Evolutionary conservation across 2,113 vertebrate genomes (phyloP), one percentile per base, ranked within the genome.

Genomic region (Romanogobio albipinnatus): DNA sequence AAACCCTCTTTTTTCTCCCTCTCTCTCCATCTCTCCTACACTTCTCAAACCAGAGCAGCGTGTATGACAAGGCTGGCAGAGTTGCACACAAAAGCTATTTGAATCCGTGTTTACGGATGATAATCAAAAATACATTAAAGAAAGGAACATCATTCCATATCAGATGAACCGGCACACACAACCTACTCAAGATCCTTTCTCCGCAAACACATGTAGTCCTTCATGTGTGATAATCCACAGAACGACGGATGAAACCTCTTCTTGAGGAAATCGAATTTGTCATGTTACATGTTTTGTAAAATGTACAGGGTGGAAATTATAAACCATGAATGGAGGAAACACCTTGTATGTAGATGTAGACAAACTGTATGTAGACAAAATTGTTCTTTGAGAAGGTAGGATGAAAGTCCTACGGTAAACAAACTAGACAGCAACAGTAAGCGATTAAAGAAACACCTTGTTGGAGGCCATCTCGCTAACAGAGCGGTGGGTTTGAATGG

Each of bases 381-480:
- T 8, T 68, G 29, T 17, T 19, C 29, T 68, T 68, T 36, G 64
- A 68, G 29, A 36, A 19, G 29, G 15, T 36, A 19, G 7, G 29
- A 39, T 9, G 8, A 77, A 56, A 19, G 24, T 51, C 14, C 73
- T 29, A 47, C 1, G 15, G 53, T 76, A 70, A 75, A 0, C 24
- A 26, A 33, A 80, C 8, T 53, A 19, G 51, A 11, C 17, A 15
- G 14, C 64, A 59, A 51, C 22, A 77, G 56, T 22, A 59, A 58
- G 76, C 83, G 71, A 75, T 4, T 43, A 43, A 51, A 88, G 84
- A 73, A 87, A 81, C 89, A 96, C 96, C 95, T 96, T 96, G 90
- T 94, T 96, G 29, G 96, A 97, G 6, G 97, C 97, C 97, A 98
- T 98, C 88, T 98, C 97, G 29, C 97, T 97, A 91, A 98, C 97